Evolutionary conservation across 2,113 vertebrate species (phyloP).

Genomic region (Poeciliopsis occidentalis): DNA sequence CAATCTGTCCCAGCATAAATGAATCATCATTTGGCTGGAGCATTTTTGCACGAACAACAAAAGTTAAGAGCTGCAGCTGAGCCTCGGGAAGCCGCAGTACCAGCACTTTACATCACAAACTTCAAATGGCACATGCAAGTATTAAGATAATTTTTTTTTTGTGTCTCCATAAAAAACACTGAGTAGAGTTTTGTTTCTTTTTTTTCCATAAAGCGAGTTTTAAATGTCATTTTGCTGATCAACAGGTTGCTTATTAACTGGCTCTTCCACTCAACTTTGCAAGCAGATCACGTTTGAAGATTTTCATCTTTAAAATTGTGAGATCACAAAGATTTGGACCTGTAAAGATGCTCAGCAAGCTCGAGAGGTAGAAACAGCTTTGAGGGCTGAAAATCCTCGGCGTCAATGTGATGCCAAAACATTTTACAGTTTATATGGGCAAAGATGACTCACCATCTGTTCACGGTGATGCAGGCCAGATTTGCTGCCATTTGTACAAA

Average conservation of each 20-base stretch:
- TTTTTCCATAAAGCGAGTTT: neutral
- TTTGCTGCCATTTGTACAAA: neutral
- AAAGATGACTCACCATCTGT: constrained; percentile 1
- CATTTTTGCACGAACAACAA: neutral
- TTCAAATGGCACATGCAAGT: neutral
- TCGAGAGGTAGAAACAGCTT: neutral
- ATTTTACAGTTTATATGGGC: neutral
- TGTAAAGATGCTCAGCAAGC: neutral
- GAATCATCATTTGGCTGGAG: neutral
- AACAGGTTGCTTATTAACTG: neutral
- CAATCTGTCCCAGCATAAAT: neutral
- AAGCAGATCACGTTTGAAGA: neutral
- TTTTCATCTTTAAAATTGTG: neutral
- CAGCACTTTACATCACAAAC: neutral
- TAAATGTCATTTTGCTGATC: neutral
- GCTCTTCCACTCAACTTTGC: neutral
- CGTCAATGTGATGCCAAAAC: neutral
- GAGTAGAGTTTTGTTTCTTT: neutral
- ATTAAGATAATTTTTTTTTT: neutral
- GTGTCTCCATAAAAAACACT: too few relatives aligned
- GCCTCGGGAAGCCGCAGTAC: neutral
- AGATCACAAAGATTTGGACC: neutral
- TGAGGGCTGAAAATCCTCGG: neutral
- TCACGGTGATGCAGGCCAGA: neutral
- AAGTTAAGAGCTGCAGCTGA: neutral